Evolutionary conservation across 2,888 invertebrate species (phyloP).

Genomic region (Acleris cristana): DNA sequence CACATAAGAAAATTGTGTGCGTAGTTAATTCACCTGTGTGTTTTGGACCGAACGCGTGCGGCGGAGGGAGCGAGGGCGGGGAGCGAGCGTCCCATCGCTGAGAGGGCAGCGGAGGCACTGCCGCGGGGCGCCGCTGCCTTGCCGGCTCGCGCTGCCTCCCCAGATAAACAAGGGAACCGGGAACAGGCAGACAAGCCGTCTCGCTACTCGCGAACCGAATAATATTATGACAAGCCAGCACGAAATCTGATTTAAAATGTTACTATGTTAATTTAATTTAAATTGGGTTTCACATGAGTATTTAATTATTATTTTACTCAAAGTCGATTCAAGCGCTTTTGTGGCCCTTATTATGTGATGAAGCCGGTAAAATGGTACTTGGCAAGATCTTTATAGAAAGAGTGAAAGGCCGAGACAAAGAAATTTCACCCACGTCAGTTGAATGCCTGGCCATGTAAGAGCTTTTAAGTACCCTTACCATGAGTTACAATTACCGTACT

Average conservation of each 20-base stretch:
- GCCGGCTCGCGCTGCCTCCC: conserved; percentile 39
- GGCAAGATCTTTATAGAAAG: too few species aligned
- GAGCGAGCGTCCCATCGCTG: conserved; percentile 74
- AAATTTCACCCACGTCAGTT: too few species aligned
- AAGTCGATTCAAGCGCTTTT: too few species aligned
- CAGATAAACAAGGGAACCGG: conserved; percentile 81
- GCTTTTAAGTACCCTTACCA: too few species aligned
- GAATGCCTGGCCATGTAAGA: too few species aligned
- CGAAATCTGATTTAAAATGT: conserved; percentile 49
- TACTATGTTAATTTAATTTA: not conserved
- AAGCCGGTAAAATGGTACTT: too few species aligned
- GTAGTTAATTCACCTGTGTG: conserved; percentile 66
- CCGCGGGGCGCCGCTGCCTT: conserved; percentile 65
- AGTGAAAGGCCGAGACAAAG: too few species aligned
- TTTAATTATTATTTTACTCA: too few species aligned
- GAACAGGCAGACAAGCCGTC: conserved; percentile 82
- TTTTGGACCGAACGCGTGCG: conserved; percentile 56
- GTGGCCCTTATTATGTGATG: too few species aligned
- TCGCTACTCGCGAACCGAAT: conserved; percentile 68
- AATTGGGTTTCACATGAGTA: too few species aligned
- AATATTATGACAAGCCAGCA: conserved; percentile 79
- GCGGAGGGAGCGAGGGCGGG: conserved; percentile 54
- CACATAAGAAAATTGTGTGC: conserved; percentile 54
- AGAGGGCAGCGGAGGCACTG: conserved; percentile 68
- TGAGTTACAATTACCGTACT: too few species aligned